Evolutionary conservation across 2,113 vertebrate species (phyloP).

Genomic region (Xerus inauris): DNA sequence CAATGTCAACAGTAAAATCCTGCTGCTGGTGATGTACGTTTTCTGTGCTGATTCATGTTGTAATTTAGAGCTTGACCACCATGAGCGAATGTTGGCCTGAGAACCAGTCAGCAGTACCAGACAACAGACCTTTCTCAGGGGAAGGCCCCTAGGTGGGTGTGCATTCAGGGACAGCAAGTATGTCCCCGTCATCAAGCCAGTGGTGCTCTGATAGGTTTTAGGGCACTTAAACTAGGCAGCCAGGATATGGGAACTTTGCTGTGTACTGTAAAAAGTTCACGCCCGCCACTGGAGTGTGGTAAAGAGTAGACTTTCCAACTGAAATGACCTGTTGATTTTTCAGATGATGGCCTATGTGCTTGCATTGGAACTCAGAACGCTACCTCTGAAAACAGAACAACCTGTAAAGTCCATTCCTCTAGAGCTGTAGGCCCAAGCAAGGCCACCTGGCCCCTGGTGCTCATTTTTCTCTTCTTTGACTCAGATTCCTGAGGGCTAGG

Average conservation of each 20-base stretch:
- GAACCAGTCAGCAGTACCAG: background rate
- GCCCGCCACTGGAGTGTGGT: background rate
- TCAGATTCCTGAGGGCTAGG: background rate
- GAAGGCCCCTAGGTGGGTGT: background rate
- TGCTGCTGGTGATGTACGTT: background rate
- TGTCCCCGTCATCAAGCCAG: background rate
- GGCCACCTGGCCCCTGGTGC: background rate
- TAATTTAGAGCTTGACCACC: background rate
- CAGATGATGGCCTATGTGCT: background rate
- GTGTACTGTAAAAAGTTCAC: background rate
- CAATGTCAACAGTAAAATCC: background rate
- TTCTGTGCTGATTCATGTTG: background rate
- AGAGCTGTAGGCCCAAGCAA: background rate
- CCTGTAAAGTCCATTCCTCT: background rate
- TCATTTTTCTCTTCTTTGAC: background rate
- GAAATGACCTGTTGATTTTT: background rate
- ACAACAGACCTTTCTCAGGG: background rate
- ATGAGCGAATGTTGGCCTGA: background rate
- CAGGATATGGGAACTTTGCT: background rate
- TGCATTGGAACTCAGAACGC: background rate
- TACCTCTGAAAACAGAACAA: background rate
- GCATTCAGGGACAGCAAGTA: fast-evolving
- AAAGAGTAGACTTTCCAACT: background rate
- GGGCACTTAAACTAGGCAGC: background rate
- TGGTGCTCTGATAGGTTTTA: background rate